Conservation (phyloP, 2,113 vertebrate species). For the Ictalurus punctatus region DNA sequence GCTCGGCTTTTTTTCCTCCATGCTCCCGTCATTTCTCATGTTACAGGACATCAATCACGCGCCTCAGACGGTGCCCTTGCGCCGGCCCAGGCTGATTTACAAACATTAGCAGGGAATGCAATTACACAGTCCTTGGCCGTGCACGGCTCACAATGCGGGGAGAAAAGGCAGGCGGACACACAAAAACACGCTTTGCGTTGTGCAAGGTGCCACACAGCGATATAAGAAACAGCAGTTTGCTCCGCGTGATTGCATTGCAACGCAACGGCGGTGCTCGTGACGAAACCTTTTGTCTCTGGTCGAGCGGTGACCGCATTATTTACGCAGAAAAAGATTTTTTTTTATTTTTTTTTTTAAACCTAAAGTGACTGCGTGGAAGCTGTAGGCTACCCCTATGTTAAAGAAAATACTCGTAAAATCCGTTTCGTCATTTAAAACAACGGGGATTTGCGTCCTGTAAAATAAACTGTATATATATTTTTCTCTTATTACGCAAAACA, state of each 20-base stretch:
- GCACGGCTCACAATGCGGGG: slow-evolving; percentile 65
- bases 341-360: too few relatives aligned
- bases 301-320: slow-evolving; percentile 27
- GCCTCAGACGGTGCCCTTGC: slow-evolving; percentile 79
- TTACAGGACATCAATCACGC: slow-evolving; percentile 87
- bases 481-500: not conserved
- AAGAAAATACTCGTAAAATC: not conserved
- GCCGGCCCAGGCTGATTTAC: slow-evolving; percentile 84
- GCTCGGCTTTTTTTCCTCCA: slow-evolving; percentile 68
- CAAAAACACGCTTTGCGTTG: slow-evolving; percentile 30
- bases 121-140: slow-evolving; percentile 76
- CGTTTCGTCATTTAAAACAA: not conserved
- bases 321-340: not conserved
- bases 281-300: slow-evolving; percentile 34
- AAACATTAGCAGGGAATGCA: slow-evolving; percentile 90
- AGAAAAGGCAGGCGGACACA: slow-evolving; percentile 46
- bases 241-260: not conserved
- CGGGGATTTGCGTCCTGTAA: not conserved
- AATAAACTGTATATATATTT: not conserved
- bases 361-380: slow-evolving; percentile 8
- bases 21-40: slow-evolving; percentile 84
- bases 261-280: not conserved
- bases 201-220: slow-evolving; percentile 32
- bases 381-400: not conserved
- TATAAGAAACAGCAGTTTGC: not conserved